Base-by-base conservation (phyloP, 2,888 invertebrate genomes). In the Chrysomela aeneicollis region DNA sequence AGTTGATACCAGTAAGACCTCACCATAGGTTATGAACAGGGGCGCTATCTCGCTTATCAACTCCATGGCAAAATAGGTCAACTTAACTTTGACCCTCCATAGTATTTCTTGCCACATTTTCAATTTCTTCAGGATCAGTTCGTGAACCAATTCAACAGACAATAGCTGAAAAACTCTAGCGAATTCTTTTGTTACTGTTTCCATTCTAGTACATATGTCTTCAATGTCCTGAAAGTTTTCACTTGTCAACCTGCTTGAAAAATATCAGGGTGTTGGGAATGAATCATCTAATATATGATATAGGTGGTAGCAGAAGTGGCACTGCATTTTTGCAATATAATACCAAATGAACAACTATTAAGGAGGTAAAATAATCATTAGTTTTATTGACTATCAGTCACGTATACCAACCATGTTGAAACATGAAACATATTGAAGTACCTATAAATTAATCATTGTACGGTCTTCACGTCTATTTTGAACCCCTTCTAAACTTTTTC, bases 1-100 rank as follows among this genome's bases (percentile, higher is more conserved):
- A 71, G 85, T 85, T 49, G 87, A 84, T 74, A 85, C 85, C 49
- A 88, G 83, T 77, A 87, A 82, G 75, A 85, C 85, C 73, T 88
- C 86, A 0, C 86, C 85, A 71, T 87, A 87, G 76, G 87, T 86
- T 72, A 87, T 83, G 76, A 86, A 87, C 22, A 88, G 77, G 74
- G 85, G 86, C 9, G 85, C 85, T 72, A 87, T 86, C 32, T 87
- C 86, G 21, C 78, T 79, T 55, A 88, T 84, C n/a, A 88, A 83
- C 55, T 84, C 84, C 62, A 85, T 83, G 55, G 87, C 79, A 51
- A 86, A 82, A 77, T 86, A 88, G 66, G 85, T 81, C 79, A 88
- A 82, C 71, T 86, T 85, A 73, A 88, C 83, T 71, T 88, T 83
- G 53, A 82, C 81, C 76, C 84, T 84, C 79, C 87, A 87, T 62